Evolutionary conservation across 1,140 invertebrate genomes (phyloP).

Genomic region (Lasioglossum albipes): DNA sequence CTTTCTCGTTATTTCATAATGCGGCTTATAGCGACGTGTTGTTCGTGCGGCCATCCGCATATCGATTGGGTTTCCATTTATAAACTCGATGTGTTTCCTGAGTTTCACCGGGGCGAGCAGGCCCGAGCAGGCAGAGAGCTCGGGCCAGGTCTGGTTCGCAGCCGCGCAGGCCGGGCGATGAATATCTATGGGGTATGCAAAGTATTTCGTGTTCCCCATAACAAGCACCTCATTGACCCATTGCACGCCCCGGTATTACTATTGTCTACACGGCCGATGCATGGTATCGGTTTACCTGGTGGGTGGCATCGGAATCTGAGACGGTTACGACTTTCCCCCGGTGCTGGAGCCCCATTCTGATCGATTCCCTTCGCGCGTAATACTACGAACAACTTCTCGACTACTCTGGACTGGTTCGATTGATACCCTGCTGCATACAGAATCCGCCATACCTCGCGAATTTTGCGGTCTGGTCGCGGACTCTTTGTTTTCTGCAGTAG

Average conservation of each 20-base stretch:
- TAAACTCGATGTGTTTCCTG: constrained; percentile 41
- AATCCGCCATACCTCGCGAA: too few species aligned
- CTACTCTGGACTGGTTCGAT: background rate
- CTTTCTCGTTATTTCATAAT: constrained; percentile 25
- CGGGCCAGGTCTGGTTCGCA: constrained; percentile 57
- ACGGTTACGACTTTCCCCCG: constrained; percentile 55
- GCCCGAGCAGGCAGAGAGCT: background rate
- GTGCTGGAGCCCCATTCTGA: constrained; percentile 21
- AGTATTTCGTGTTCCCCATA: constrained; percentile 78
- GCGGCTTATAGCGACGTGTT: constrained; percentile 25
- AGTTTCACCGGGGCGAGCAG: constrained; percentile 43
- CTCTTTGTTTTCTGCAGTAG: too few species aligned
- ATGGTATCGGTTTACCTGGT: constrained; percentile 72
- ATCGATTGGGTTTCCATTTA: constrained; percentile 47
- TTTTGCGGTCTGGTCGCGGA: too few species aligned
- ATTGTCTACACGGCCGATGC: constrained; percentile 66
- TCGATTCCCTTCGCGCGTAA: constrained; percentile 25
- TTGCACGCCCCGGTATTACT: constrained; percentile 65
- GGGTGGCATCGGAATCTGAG: constrained; percentile 73
- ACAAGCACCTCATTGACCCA: constrained; percentile 79
- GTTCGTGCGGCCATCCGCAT: constrained; percentile 1
- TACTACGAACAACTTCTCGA: background rate
- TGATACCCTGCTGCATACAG: too few species aligned
- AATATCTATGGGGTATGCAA: constrained; percentile 79
- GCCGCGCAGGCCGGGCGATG: constrained; percentile 68